Evolutionary conservation across 2,113 vertebrate species (phyloP), one percentile per base, ranked within the genome.

Genomic region (Edolisoma coerulescens): DNA sequence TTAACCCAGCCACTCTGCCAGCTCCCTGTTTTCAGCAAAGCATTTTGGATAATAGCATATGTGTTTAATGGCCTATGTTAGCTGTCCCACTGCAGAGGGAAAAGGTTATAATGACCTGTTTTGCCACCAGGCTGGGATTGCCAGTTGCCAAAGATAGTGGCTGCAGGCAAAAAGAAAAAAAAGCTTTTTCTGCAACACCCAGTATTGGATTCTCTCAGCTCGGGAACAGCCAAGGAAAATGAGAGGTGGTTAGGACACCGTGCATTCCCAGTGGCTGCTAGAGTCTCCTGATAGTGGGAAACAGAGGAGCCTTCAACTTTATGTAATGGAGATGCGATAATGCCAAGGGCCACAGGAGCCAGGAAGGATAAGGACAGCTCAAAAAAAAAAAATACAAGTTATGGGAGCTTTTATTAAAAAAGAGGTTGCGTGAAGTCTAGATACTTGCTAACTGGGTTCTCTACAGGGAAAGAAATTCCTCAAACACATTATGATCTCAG

Each of bases 301-400:
- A 95, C 87, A 96, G 68, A 95, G 73, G 56, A 87, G 74, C 73
- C 65, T 96, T 97, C 65, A 96, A 3, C 19, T 79, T 60, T 73
- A 49, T 49, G 16, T 56, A 33, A 84, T 37, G 26, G 7, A 89
- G n/a, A 16, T 90, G 76, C 76, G 41, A 67, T 84, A 90, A 70
- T 18, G 47, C 60, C 89, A 93, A 27, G 7, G 20, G 33, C 23
- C 50, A 16, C 20, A 60, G 60, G 21, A 78, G 24, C 18, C 18
- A 52, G 47, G 21, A 32, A 50, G 33, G 47, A 50, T 32, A 78
- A 84, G 16, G 16, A 5, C 0, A 76, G 8, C 13, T 77, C 2
- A 3, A 59, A 78, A 57, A 39, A 39, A 39, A 39, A 59, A 47
- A 8, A 17, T 30, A 39, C 73, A 22, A 32, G 7, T 11, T 77